Evolutionary conservation across 2,113 vertebrate species (phyloP).

Genomic region (Antennarius striatus): DNA sequence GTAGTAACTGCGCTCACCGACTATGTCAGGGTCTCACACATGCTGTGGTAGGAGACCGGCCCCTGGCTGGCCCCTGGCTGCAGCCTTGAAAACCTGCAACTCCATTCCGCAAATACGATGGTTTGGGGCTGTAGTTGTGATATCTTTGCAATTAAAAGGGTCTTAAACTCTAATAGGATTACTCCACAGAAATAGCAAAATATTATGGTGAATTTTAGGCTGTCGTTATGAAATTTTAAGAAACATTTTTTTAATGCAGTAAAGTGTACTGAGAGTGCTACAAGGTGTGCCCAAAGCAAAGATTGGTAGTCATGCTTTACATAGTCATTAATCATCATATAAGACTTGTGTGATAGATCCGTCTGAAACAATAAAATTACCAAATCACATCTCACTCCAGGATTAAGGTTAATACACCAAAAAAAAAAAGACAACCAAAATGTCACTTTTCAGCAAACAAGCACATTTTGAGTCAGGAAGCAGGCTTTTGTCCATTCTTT

Average conservation of each 20-base stretch:
- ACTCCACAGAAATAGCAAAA: not conserved
- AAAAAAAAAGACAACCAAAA: not conserved
- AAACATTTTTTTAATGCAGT: not conserved
- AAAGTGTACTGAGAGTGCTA: not conserved
- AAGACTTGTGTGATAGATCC: not conserved
- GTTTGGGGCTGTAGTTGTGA: too few relatives aligned
- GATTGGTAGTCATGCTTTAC: not conserved
- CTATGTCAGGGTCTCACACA: slow-evolving; percentile 59
- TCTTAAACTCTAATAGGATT: not conserved
- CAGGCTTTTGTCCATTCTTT: slow-evolving; percentile 1
- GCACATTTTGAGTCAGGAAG: slow-evolving; percentile 23
- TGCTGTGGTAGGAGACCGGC: slow-evolving; percentile 40
- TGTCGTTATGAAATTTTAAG: not conserved
- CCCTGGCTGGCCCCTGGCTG: slow-evolving; percentile 12
- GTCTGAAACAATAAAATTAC: not conserved
- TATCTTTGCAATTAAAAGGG: too few relatives aligned
- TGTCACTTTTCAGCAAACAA: slow-evolving; percentile 9
- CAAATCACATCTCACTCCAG: not conserved
- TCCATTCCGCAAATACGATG: not conserved
- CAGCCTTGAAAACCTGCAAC: too few relatives aligned
- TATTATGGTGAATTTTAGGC: not conserved
- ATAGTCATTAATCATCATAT: slow-evolving; percentile 3
- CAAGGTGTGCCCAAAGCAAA: slow-evolving; percentile 15
- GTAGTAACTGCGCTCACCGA: slow-evolving; percentile 24
- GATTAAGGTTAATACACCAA: not conserved